Conservation (phyloP, 2,113 vertebrate species). For the Silurus asotus region DNA sequence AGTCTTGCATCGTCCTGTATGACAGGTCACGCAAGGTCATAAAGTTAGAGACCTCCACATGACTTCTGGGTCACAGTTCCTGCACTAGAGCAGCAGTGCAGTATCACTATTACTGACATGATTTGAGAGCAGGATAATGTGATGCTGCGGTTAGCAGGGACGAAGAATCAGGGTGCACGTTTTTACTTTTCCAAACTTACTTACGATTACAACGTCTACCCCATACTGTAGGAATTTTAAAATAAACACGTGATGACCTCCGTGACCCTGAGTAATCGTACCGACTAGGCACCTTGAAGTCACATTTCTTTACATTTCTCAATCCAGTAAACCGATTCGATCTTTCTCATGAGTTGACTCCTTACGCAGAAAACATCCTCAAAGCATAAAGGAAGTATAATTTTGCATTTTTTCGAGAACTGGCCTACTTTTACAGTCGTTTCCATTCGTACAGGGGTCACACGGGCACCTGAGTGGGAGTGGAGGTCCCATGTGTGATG, state of each 20-base stretch:
- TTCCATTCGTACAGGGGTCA: slow-evolving; percentile 13
- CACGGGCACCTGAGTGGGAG: slow-evolving; percentile 24
- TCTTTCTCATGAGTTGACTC: neutral
- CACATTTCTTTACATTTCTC: neutral
- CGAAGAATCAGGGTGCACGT: no score
- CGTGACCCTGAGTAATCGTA: neutral
- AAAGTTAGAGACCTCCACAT: slow-evolving; percentile 63
- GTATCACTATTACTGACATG: no score
- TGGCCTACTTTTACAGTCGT: neutral
- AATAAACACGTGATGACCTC: neutral
- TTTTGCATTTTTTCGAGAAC: neutral
- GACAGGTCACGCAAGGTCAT: slow-evolving; percentile 57
- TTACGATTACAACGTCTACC: no score
- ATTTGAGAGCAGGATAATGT: neutral
- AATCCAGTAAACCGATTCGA: neutral
- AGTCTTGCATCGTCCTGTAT: slow-evolving; percentile 63
- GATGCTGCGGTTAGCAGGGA: neutral
- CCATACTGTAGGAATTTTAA: neutral
- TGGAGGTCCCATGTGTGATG: slow-evolving; percentile 5
- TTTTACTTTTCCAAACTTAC: neutral
- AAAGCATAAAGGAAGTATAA: neutral
- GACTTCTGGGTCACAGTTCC: slow-evolving; percentile 44
- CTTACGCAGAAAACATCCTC: neutral
- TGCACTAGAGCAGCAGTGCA: neutral
- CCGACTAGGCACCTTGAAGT: neutral